Evolutionary conservation across 2,888 invertebrate genomes (phyloP), one percentile per base, ranked within the genome.

Genomic region (Atherix ibis): DNA sequence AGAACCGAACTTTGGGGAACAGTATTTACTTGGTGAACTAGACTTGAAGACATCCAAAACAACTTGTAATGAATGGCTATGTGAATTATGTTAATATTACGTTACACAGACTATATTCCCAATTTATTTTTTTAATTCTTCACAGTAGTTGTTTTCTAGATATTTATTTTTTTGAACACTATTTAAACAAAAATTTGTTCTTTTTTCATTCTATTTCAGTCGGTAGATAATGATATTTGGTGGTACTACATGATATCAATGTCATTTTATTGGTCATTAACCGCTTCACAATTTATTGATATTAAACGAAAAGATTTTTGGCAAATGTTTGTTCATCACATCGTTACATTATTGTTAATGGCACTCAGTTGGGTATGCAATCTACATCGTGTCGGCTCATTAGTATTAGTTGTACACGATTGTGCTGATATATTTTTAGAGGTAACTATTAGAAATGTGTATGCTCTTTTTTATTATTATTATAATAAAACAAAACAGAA

Each of bases 251-350:
- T 95, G 79, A 69, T 89, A 43, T 91, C 89, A 29, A 72, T 87
- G 56, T 76, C 87, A 18, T 95, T 95, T 65, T 98, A 97, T 60
- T 92, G 91, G 85, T 83, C 95, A 13, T 66, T 95, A 38, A 80
- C 83, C 42, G 73, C 88, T 41, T 85, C 89, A 13, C 92, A 94
- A 63, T 92, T 92, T 64, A 78, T 85, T 59, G 95, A 97, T 61
- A 82, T 88, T 34, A 81, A 81, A 43, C 73, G 92, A 43, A 88
- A 88, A 62, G 89, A 89, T 64, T 95, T 97, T 63, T 88, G 88
- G 83, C 91, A 95, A 67, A 97, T 98, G 91, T 92, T 97, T 62
- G 68, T 92, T 35, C 97, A 98, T 65, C 97, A 98, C 58, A 73
- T 92, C 52, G 88, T 89, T 15, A 94, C 97, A 26, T 80, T 98